A percentile compares a stretch with the other conserved stretches of the same genome.
These are phyloP conservation scores for Dreissena rostriformis DNA, from an alignment of 1,140 invertebrate genomes.

Conservation along the genomic window DNA sequence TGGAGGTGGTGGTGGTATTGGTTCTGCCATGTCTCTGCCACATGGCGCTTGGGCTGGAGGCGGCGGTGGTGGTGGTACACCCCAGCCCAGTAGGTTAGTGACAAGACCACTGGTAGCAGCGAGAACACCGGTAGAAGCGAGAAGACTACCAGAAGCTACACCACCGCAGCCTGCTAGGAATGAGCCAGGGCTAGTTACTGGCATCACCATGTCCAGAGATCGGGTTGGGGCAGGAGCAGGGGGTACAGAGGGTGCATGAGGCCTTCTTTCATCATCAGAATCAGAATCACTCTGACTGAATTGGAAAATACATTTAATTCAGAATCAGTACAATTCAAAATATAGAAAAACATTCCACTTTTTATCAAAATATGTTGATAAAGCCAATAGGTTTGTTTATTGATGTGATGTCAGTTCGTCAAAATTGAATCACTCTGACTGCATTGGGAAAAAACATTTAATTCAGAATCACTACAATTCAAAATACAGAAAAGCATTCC, in stretches of 20 bases:
- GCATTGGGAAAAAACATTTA: not conserved
- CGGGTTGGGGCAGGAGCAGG: not conserved
- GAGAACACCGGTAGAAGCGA: too few relatives aligned
- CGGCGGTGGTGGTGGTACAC: not conserved
- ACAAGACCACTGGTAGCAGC: too few relatives aligned
- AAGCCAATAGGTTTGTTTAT: not conserved
- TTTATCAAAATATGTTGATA: not conserved
- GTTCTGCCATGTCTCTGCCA: not conserved
- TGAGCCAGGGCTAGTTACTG: too few relatives aligned
- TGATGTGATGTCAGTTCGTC: not conserved
- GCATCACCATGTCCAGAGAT: too few relatives aligned
- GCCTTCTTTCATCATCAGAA: conserved; percentile 11
- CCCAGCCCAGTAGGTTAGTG: too few relatives aligned
- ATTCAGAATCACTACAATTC: not conserved
- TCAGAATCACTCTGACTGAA: conserved; percentile 60
- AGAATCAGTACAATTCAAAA: not conserved
- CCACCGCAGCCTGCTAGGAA: too few relatives aligned
- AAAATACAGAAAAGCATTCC: not conserved
- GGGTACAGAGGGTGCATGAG: not conserved
- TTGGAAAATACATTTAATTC: not conserved
- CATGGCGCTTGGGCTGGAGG: not conserved
- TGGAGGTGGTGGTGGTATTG: not conserved
- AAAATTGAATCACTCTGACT: not conserved
- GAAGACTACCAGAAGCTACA: too few relatives aligned
- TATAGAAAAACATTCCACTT: not conserved